phyloP scores from a whole-genome alignment of 2,888 invertebrate genomes.

The Zaprionus bogoriensis region DNA sequence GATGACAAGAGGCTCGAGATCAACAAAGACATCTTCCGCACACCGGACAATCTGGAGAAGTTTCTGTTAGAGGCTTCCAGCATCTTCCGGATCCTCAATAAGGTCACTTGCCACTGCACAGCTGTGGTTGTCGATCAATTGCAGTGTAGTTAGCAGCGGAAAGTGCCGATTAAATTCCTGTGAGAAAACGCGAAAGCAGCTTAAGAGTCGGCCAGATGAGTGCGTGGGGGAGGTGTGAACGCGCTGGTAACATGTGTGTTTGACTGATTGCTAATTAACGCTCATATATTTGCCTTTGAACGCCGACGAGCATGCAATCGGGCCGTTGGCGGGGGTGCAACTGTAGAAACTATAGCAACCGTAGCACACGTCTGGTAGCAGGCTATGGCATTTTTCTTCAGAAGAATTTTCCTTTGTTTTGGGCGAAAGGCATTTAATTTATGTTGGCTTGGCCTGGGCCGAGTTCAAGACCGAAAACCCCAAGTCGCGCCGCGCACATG shows the following conservation, averaged over 20 bases:
- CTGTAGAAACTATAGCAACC: conserved; percentile 20
- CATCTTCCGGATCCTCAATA: not conserved
- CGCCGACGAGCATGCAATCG: not conserved
- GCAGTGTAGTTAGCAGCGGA: not conserved
- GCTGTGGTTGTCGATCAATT: not conserved
- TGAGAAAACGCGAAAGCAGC: not conserved
- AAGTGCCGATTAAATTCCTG: not conserved
- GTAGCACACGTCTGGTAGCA: conserved; percentile 24
- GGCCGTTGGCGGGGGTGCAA: not conserved
- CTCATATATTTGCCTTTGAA: conserved; percentile 60
- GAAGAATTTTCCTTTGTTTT: conserved; percentile 67
- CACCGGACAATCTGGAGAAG: conserved; percentile 48
- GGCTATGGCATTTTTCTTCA: conserved; percentile 48
- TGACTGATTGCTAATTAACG: conserved; percentile 71
- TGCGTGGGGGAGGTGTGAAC: not conserved
- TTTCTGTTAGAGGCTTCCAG: conserved; percentile 29
- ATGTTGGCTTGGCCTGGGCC: conserved; percentile 57
- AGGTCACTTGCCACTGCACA: conserved; percentile 24
- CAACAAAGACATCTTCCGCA: conserved; percentile 37
- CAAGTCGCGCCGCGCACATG: conserved; percentile 24
- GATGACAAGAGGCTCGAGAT: conserved; percentile 34
- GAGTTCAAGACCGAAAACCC: conserved; percentile 25
- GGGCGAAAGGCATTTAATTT: conserved; percentile 65
- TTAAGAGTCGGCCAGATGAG: not conserved
- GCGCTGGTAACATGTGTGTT: conserved; percentile 53